phyloP scores from a whole-genome alignment of 2,888 invertebrate species.

The Lepidochitona cinerea region DNA sequence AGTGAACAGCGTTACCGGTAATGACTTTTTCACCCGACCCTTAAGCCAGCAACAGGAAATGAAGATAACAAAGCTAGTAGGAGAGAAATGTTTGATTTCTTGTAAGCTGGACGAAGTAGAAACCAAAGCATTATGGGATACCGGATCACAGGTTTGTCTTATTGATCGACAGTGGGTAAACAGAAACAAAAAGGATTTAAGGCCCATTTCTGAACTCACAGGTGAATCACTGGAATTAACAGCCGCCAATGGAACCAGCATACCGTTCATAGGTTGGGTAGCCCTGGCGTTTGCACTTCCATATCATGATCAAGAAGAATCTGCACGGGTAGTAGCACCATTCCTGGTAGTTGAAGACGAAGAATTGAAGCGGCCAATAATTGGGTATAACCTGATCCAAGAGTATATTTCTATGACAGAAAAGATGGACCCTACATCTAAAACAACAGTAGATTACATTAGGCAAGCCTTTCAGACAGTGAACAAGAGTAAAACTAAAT shows the following conservation, averaged over 20 bases:
- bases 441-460: neutral
- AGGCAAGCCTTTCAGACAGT: neutral
- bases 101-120: neutral
- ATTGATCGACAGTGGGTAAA: neutral
- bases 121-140: constrained; percentile 9
- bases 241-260: constrained; percentile 5
- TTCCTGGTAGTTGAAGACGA: neutral
- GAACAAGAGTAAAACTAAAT: neutral
- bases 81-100: constrained; percentile 2
- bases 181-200: neutral
- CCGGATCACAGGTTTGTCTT: neutral
- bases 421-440: neutral
- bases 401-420: constrained; percentile 7
- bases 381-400: constrained; percentile 12
- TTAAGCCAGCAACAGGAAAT: neutral
- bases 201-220: constrained; percentile 5
- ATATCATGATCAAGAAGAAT: neutral
- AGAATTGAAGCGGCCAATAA: constrained; percentile 3
- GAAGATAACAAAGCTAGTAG: constrained; percentile 4
- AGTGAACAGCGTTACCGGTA: neutral
- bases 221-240: neutral
- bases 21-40: neutral
- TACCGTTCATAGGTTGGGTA: constrained; percentile 9
- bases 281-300: neutral
- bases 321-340: neutral